phyloP scores from a whole-genome alignment of 2,888 invertebrate genomes.

The Parnassius mnemosyne region DNA sequence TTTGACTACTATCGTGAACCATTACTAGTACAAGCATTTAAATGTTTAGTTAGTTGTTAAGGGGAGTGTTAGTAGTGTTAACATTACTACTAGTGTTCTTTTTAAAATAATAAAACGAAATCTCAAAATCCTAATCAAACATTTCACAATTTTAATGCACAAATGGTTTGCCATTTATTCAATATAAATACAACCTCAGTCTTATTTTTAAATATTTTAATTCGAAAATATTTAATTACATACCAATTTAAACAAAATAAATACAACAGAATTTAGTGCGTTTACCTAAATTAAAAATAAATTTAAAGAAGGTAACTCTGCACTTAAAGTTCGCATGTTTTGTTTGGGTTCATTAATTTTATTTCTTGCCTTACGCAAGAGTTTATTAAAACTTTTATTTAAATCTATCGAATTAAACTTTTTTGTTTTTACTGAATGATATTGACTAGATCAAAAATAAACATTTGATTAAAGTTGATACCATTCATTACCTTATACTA shows the following conservation, averaged over 20 bases:
- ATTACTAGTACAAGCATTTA: too few species aligned
- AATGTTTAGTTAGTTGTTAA: too few species aligned
- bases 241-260: constrained; percentile 23
- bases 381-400: constrained; percentile 2
- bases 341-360: constrained; percentile 1
- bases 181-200: constrained; percentile 68
- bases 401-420: constrained; percentile 1
- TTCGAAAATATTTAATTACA: constrained; percentile 37
- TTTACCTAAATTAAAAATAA: constrained; percentile 43
- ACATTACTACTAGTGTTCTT: too few species aligned
- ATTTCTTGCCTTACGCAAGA: constrained; percentile 9
- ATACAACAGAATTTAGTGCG: constrained; percentile 20
- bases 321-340: constrained; percentile 26
- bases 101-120: neutral
- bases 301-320: constrained; percentile 43
- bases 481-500: constrained; percentile 20
- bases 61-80: too few species aligned
- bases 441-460: constrained; percentile 49
- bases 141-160: constrained; percentile 12
- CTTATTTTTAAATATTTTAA: constrained; percentile 54
- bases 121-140: neutral
- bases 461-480: constrained; percentile 29
- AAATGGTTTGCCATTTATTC: constrained; percentile 36
- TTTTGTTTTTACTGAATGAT: constrained; percentile 32
- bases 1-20: too few species aligned